Evolutionary conservation across 53 echinoderm and acorn worm genomes (phyloP).

Genomic region (Paelopatides confundens): DNA sequence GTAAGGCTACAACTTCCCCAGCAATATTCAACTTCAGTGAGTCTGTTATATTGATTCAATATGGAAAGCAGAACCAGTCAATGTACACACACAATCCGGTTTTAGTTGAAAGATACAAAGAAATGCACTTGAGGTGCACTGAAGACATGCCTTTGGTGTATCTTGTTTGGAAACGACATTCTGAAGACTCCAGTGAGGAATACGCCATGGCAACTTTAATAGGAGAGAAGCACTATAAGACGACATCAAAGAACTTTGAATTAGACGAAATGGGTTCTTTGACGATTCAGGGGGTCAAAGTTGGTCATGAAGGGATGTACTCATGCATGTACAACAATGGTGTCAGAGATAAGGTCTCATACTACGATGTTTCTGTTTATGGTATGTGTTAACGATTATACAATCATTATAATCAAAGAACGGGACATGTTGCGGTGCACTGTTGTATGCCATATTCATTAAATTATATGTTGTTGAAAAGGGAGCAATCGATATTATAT

Average conservation of each 20-base stretch:
- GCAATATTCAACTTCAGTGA: neutral
- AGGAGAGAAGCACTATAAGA: neutral
- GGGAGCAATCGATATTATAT: too few species aligned
- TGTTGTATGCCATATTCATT: too few species aligned
- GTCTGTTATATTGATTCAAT: neutral
- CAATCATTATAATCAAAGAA: too few species aligned
- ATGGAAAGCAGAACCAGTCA: neutral
- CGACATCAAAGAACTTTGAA: neutral
- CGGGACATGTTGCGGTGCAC: too few species aligned
- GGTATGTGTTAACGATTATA: too few species aligned
- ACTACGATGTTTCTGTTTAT: neutral
- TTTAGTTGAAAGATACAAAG: neutral
- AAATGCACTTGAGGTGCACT: neutral
- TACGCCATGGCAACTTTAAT: neutral
- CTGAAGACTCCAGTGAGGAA: neutral
- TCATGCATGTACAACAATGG: neutral
- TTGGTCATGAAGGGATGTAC: neutral
- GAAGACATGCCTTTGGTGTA: neutral
- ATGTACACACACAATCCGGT: neutral
- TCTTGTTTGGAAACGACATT: too few species aligned
- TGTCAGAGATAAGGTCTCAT: neutral
- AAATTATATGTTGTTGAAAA: too few species aligned
- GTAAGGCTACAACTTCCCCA: neutral
- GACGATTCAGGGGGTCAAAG: neutral
- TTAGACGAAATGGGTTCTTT: neutral